Evolutionary conservation across 2,797 vertebrate species (phyloP).

Genomic region (Cephalopachus bancanus): DNA sequence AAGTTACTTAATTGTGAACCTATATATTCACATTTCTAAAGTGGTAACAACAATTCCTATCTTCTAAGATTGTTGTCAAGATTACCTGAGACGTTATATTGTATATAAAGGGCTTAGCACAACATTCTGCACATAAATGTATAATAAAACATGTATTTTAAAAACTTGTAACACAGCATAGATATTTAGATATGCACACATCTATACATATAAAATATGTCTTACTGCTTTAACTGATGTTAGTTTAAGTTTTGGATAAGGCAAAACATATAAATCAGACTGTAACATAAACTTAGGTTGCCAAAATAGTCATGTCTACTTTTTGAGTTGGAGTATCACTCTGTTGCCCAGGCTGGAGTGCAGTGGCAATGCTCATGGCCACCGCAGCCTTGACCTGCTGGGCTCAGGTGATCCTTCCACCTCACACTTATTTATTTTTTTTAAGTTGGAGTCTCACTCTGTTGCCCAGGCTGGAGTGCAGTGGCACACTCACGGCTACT

Average conservation of each 20-base stretch:
- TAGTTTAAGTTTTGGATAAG: background rate
- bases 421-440: no score
- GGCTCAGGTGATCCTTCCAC: no score
- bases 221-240: slow-evolving; percentile 16
- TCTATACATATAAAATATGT: background rate
- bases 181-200: background rate
- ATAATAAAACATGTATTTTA: slow-evolving; percentile 13
- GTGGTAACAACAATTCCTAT: background rate
- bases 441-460: no score
- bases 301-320: background rate
- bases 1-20: slow-evolving; percentile 38
- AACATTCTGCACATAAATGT: background rate
- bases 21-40: slow-evolving; percentile 23
- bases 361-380: no score
- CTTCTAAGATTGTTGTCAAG: background rate
- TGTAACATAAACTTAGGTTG: slow-evolving; percentile 25
- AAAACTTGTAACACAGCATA: background rate
- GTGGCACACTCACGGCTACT: no score
- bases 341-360: no score
- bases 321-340: no score
- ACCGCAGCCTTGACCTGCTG: no score
- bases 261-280: slow-evolving; percentile 14
- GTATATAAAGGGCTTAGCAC: background rate
- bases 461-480: no score
- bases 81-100: background rate